phyloP scores from a whole-genome alignment of 1,140 invertebrate genomes.

The Dreissena polymorpha region DNA sequence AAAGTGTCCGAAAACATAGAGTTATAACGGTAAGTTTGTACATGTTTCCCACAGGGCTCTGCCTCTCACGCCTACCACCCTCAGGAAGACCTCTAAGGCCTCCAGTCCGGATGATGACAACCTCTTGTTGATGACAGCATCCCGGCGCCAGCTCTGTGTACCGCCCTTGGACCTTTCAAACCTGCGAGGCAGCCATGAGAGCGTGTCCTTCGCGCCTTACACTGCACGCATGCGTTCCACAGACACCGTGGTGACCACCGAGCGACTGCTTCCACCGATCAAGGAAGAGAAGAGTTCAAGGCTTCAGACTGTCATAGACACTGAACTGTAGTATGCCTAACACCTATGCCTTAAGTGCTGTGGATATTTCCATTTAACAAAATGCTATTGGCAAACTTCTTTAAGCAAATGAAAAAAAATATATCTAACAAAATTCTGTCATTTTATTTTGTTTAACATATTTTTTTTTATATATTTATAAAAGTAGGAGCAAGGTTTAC shows the following conservation, averaged over 20 bases:
- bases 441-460: too few species aligned
- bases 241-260: slow-evolving; percentile 59
- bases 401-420: too few species aligned
- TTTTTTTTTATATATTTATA: too few species aligned
- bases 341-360: too few species aligned
- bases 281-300: slow-evolving; percentile 37
- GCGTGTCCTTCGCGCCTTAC: slow-evolving; percentile 63
- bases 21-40: too few species aligned
- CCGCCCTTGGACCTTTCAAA: slow-evolving; percentile 63
- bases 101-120: background rate
- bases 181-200: slow-evolving; percentile 62
- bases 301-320: slow-evolving; percentile 56
- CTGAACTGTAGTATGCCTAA: slow-evolving; percentile 50
- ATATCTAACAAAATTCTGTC: too few species aligned
- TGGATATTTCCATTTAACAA: too few species aligned
- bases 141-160: slow-evolving; percentile 38
- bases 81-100: slow-evolving; percentile 46
- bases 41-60: slow-evolving; percentile 24
- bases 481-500: too few species aligned
- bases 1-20: too few species aligned
- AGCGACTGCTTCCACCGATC: slow-evolving; percentile 28
- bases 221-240: slow-evolving; percentile 59
- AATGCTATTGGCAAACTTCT: background rate
- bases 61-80: slow-evolving; percentile 60
- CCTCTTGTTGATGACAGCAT: background rate